Conservation (phyloP, 2,797 vertebrate genomes). For the Fratercula arctica region DNA sequence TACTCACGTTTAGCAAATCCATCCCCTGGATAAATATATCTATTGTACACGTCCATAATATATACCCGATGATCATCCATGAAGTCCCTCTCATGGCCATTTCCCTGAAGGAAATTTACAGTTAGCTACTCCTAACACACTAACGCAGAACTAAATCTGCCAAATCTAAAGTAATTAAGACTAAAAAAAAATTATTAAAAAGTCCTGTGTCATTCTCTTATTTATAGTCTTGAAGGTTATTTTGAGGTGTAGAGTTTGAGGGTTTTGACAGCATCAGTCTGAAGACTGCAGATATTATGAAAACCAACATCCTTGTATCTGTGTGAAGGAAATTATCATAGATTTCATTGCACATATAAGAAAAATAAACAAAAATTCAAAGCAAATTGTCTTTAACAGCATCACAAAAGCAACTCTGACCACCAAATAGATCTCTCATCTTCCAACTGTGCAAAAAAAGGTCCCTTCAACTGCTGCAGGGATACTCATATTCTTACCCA, state of each 20-base stretch:
- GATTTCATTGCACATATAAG: not conserved
- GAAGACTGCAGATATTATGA: not conserved
- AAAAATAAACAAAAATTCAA: not conserved
- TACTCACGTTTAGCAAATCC: conserved; percentile 91
- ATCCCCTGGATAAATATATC: conserved; percentile 93
- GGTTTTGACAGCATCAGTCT: not conserved
- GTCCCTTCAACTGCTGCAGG: not conserved
- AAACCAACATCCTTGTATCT: not conserved
- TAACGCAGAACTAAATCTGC: not conserved
- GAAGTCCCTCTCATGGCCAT: conserved; percentile 95
- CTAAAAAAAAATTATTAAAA: not conserved
- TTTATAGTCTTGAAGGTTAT: not conserved
- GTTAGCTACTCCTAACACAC: not conserved
- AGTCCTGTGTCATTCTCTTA: not conserved
- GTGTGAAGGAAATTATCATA: not conserved
- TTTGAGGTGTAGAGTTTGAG: not conserved
- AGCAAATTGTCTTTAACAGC: not conserved
- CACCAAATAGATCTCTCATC: not conserved
- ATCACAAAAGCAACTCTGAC: not conserved
- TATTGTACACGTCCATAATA: conserved; percentile 96
- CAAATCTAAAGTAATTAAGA: not conserved
- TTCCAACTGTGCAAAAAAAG: not conserved
- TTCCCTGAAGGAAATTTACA: conserved; percentile 82
- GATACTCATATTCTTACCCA: not conserved
- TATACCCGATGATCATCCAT: conserved; percentile 90